Base-by-base conservation (phyloP, 2,113 vertebrate genomes). In the Cebus imitator region DNA sequence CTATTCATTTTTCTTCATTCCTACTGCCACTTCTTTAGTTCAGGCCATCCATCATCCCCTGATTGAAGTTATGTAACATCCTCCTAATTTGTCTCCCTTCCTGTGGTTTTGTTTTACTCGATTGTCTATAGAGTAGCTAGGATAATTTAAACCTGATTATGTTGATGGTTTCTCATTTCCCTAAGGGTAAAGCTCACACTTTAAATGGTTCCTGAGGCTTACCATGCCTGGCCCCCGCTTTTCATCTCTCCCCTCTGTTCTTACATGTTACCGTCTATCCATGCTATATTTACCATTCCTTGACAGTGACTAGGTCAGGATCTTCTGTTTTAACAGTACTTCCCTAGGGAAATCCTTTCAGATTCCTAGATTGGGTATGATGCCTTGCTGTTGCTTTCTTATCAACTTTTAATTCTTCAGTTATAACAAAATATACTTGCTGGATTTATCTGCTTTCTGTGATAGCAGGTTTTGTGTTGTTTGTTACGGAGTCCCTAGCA, bases 371-470 rank as follows among this genome's bases (percentile, higher is more conserved):
- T 68, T 84, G 35, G 37, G 10, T 85, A 52, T 25, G 61, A 37
- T 37, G 2, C 18, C 23, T 55, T 79, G 1, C 35, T 66, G 48
- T 82, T 11, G 21, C 18, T 86, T 16, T 89, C 35, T 73, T 66
- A 17, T 78, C 25, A 17, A 43, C 40, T 58, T 58, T 89, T 89
- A 76, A 57, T 93, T 95, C 70, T 96, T 88, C 20, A 58, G 11
- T 87, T 17, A 70, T 23, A 91, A 89, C 13, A 94, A 97, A 94
- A 45, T 37, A 52, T 20, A 50, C 12, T 61, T 43, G 57, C 58
- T 97, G 85, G 83, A 73, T 87, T 64, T 83, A 61, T 61, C 16
- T 70, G 37, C 64, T 96, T 93, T 90, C 40, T 92, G 40, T 94
- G 43, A 89, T 70, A 35, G 35, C 16, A 45, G 61, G 9, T 87